Percentiles rank a stretch among this genome's conserved stretches.
Conservation (phyloP, 2,113 vertebrate species). For the Diglossa brunneiventris region DNA sequence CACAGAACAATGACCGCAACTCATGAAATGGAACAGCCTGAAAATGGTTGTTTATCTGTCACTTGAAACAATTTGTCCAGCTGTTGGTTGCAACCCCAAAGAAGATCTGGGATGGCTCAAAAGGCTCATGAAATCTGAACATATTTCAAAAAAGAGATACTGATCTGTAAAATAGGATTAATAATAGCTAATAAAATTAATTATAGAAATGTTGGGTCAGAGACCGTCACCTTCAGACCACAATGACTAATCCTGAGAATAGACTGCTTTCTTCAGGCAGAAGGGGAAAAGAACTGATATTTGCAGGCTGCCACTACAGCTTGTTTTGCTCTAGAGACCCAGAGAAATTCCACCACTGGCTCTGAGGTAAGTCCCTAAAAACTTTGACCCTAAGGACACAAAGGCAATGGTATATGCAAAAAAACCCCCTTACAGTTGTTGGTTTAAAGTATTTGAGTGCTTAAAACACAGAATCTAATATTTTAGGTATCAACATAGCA, state of each 20-base stretch:
- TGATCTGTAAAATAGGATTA: not conserved
- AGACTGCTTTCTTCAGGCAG: not conserved
- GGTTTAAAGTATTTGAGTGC: not conserved
- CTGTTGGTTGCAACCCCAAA: not conserved
- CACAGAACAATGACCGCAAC: not conserved
- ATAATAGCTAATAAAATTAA: not conserved
- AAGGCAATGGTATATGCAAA: not conserved
- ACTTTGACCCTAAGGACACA: not conserved
- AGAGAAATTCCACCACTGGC: not conserved
- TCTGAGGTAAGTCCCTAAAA: not conserved
- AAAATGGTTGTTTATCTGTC: not conserved
- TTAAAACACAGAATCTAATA: not conserved
- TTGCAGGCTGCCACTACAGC: not conserved
- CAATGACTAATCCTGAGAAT: not conserved
- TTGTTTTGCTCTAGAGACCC: not conserved
- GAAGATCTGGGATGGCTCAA: not conserved
- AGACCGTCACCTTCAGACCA: not conserved
- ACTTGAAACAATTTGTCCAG: not conserved
- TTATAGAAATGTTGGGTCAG: not conserved
- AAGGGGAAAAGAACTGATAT: not conserved
- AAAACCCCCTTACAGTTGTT: not conserved
- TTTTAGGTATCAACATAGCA: not conserved
- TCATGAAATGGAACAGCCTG: not conserved
- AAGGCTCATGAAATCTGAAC: not conserved
- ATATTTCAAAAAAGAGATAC: not conserved